A percentile compares a stretch with the other conserved stretches of the same genome.
Conservation (phyloP, 2,888 invertebrate species). For the Catotricha subobsoleta region DNA sequence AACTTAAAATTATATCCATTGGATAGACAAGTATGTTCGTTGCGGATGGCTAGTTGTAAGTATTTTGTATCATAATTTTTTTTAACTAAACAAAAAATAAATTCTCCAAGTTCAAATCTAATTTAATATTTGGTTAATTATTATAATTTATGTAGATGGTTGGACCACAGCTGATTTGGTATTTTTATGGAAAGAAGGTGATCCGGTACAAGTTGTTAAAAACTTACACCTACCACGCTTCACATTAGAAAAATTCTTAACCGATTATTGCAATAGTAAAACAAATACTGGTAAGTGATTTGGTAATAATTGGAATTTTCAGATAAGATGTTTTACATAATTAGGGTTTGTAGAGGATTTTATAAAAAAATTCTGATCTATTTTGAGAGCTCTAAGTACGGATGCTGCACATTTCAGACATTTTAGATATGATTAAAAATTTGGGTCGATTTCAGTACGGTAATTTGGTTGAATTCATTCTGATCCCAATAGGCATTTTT, state of each 20-base stretch:
- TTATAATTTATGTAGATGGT: conserved; percentile 48
- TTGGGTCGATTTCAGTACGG: too few species aligned
- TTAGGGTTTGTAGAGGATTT: neutral
- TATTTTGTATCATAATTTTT: too few species aligned
- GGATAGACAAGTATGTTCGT: conserved; percentile 86
- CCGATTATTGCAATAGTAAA: conserved; percentile 92
- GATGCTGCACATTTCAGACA: too few species aligned
- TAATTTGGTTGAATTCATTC: too few species aligned
- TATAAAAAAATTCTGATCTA: neutral
- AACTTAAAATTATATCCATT: conserved; percentile 90
- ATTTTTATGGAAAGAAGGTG: conserved; percentile 89
- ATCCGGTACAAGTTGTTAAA: conserved; percentile 89
- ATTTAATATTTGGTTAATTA: neutral
- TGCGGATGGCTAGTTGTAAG: conserved; percentile 95
- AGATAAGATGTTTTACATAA: neutral
- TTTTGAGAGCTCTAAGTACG: too few species aligned
- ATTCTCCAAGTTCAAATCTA: neutral
- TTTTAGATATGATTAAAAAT: too few species aligned
- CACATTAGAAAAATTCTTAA: conserved; percentile 84
- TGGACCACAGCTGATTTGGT: conserved; percentile 94
- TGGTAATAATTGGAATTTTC: neutral
- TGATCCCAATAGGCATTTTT: too few species aligned
- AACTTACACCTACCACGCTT: conserved; percentile 87
- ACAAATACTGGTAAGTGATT: conserved; percentile 72
- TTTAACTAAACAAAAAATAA: conserved; percentile 5